Evolutionary conservation across 2,888 invertebrate genomes (phyloP).

Genomic region (Punctoribates punctum): DNA sequence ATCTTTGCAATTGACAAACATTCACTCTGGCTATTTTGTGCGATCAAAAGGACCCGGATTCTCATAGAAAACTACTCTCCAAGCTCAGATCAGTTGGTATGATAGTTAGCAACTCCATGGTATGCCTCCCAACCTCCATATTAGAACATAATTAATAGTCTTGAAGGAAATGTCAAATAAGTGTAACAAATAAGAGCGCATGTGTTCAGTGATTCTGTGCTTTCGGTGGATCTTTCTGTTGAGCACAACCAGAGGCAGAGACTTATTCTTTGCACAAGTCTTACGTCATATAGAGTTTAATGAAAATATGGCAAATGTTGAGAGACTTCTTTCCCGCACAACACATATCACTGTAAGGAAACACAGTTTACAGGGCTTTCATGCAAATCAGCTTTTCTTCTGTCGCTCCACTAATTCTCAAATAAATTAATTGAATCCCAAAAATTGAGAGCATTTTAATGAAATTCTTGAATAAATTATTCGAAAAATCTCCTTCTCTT

Average conservation of each 20-base stretch:
- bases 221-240: conserved; percentile 13
- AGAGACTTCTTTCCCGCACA: neutral
- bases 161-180: conserved; percentile 27
- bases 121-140: neutral
- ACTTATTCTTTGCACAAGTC: neutral
- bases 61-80: neutral
- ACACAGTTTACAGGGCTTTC: neutral
- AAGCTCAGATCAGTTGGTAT: neutral
- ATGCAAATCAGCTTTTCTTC: no score
- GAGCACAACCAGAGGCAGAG: neutral
- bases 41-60: neutral
- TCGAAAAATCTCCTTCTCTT: no score
- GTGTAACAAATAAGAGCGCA: conserved; percentile 3
- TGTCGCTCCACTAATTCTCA: no score
- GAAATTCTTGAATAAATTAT: no score
- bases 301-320: conserved; percentile 11
- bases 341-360: neutral
- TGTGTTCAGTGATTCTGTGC: neutral
- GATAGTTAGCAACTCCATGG: neutral
- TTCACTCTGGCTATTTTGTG: no score
- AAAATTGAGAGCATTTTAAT: no score
- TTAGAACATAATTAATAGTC: conserved; percentile 10
- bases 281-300: neutral
- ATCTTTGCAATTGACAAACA: no score
- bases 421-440: no score